Evolutionary conservation across 2,888 invertebrate genomes (phyloP).

Genomic region (Thereva unica): DNA sequence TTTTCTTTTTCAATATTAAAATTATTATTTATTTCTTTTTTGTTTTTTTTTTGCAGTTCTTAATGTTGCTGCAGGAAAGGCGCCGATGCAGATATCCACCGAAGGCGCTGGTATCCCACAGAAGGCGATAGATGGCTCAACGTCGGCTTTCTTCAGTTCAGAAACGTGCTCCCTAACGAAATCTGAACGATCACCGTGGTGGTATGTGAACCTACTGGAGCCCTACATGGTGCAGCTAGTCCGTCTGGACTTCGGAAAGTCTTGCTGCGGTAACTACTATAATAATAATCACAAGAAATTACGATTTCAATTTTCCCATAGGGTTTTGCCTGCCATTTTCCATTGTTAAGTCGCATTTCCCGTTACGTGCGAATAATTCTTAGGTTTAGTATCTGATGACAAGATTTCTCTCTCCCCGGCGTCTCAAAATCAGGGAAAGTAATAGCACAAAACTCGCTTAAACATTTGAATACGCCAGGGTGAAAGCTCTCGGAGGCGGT

Average conservation of each 20-base stretch:
- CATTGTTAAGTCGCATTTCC: not conserved
- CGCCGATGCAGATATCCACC: conserved; percentile 90
- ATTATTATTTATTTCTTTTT: conserved; percentile 11
- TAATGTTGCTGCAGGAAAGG: conserved; percentile 92
- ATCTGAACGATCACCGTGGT: conserved; percentile 85
- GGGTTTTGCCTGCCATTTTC: not conserved
- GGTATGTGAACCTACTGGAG: conserved; percentile 92
- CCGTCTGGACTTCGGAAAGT: conserved; percentile 85
- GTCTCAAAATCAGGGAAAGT: too few species aligned
- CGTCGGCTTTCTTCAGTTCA: conserved; percentile 76
- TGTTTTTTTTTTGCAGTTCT: conserved; percentile 68
- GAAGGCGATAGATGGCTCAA: conserved; percentile 89
- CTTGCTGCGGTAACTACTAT: conserved; percentile 81
- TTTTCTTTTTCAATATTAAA: not conserved
- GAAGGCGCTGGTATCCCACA: conserved; percentile 84
- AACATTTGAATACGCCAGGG: too few species aligned
- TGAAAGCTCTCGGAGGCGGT: too few species aligned
- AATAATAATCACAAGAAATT: not conserved
- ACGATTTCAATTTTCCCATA: conserved; percentile 1
- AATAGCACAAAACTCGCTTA: too few species aligned
- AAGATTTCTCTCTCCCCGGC: too few species aligned
- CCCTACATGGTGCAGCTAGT: conserved; percentile 95
- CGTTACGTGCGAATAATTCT: too few species aligned
- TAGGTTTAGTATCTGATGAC: too few species aligned
- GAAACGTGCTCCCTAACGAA: conserved; percentile 88